Evolutionary conservation across 2,888 invertebrate genomes (phyloP).

Genomic region (Nomada fabriciana): DNA sequence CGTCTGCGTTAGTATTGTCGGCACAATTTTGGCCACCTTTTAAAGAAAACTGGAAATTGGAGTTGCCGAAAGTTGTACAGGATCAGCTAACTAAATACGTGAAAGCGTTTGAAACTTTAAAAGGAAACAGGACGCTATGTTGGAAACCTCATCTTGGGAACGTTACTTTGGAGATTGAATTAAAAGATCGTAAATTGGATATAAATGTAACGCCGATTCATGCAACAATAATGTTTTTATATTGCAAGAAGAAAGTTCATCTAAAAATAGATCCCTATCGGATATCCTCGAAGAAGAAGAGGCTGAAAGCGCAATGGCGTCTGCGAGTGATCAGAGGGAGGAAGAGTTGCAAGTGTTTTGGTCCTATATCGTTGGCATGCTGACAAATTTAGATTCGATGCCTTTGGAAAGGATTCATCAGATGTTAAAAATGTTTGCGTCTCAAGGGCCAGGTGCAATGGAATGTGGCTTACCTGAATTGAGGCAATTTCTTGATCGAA

Average conservation of each 20-base stretch:
- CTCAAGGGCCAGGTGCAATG: conserved; percentile 93
- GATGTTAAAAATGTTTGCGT: conserved; percentile 98
- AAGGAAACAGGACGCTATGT: conserved; percentile 95
- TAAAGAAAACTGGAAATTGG: conserved; percentile 94
- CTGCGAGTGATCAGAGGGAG: conserved; percentile 96
- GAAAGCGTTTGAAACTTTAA: conserved; percentile 94
- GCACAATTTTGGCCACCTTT: conserved; percentile 99
- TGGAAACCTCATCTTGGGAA: conserved; percentile 98
- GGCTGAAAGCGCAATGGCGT: conserved; percentile 96
- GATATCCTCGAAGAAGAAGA: conserved; percentile 94
- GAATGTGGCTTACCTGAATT: conserved; percentile 96
- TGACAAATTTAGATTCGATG: conserved; percentile 96
- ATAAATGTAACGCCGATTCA: conserved; percentile 96
- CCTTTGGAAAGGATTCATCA: conserved; percentile 97
- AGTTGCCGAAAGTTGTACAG: conserved; percentile 92
- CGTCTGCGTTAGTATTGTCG: conserved; percentile 96
- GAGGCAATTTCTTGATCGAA: conserved; percentile 94
- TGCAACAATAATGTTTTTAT: conserved; percentile 93
- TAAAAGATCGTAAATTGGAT: conserved; percentile 91
- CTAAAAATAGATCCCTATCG: conserved; percentile 86
- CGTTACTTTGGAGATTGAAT: conserved; percentile 95
- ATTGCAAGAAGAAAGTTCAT: conserved; percentile 88
- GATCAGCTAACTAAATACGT: conserved; percentile 94
- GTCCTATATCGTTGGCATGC: conserved; percentile 98
- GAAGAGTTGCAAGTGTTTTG: conserved; percentile 97